These are phyloP conservation scores for Trissolcus japonicus DNA, from an alignment of 2,888 invertebrate genomes.

Conservation along the genomic window DNA sequence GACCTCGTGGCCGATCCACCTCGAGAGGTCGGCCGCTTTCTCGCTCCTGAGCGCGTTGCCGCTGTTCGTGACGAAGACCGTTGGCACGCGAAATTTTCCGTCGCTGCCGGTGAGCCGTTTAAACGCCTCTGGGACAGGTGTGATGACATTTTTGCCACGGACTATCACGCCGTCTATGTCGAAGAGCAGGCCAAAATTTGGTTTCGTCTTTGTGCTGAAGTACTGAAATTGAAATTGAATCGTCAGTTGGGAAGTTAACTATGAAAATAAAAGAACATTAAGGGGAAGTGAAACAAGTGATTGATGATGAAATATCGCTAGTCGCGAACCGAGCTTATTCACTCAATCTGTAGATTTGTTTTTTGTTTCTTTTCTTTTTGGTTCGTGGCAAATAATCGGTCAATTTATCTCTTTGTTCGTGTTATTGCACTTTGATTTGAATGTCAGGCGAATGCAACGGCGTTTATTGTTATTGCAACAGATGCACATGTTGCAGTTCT, in stretches of 20 bases:
- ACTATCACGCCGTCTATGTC: slow-evolving; percentile 84
- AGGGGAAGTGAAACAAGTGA: too few species aligned
- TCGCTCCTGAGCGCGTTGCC: slow-evolving; percentile 79
- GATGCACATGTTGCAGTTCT: too few species aligned
- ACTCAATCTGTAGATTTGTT: too few species aligned
- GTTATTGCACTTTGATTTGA: slow-evolving; percentile 6
- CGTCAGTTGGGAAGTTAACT: too few species aligned
- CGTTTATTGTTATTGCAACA: background rate
- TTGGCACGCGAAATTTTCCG: slow-evolving; percentile 80
- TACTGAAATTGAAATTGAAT: slow-evolving; percentile 62
- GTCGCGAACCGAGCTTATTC: too few species aligned
- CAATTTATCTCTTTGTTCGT: slow-evolving; percentile 1
- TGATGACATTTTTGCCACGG: slow-evolving; percentile 79
- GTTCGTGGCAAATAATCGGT: background rate
- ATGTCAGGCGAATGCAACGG: background rate
- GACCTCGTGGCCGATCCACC: slow-evolving; percentile 79
- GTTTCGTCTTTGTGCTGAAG: slow-evolving; percentile 66
- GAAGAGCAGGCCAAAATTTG: slow-evolving; percentile 81
- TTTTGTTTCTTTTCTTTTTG: too few species aligned
- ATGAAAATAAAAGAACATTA: too few species aligned
- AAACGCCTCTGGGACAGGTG: slow-evolving; percentile 80
- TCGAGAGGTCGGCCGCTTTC: slow-evolving; percentile 80
- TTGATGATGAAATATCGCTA: too few species aligned
- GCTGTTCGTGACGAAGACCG: slow-evolving; percentile 82
- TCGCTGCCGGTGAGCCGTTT: slow-evolving; percentile 77